A percentile compares a stretch with the other conserved stretches of the same genome.
Conservation (phyloP, 2,797 vertebrate genomes). For the Distichodus sexfasciatus region DNA sequence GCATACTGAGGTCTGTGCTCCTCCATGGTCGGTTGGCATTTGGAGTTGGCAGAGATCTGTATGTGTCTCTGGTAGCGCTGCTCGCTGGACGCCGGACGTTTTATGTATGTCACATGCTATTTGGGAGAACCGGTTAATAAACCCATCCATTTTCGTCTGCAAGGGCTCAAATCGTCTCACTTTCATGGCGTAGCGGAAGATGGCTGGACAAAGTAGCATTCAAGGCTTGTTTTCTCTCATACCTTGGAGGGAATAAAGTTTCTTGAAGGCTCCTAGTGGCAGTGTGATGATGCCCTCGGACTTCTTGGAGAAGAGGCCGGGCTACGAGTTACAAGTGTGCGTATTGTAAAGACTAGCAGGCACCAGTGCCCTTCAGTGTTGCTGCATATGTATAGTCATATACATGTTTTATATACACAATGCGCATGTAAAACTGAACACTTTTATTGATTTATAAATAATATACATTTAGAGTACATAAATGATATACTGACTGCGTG, state of each 20-base stretch:
- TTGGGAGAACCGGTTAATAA: slow-evolving; percentile 9
- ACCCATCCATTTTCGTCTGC: neutral
- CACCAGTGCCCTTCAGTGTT: slow-evolving; percentile 12
- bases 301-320: neutral
- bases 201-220: neutral
- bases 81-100: neutral
- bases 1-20: slow-evolving; percentile 24
- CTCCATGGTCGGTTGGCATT: slow-evolving; percentile 32
- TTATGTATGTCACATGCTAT: neutral
- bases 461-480: too few species aligned
- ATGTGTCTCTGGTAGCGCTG: slow-evolving; percentile 14
- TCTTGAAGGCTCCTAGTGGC: slow-evolving; percentile 10
- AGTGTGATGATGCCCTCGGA: neutral
- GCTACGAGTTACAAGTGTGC: neutral
- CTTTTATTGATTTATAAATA: too few species aligned
- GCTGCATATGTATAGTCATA: too few species aligned
- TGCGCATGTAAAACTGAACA: too few species aligned
- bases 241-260: neutral
- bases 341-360: neutral
- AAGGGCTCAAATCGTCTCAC: slow-evolving; percentile 8
- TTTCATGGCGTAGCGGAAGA: slow-evolving; percentile 17
- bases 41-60: slow-evolving; percentile 18
- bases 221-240: neutral
- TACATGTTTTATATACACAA: too few species aligned
- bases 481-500: too few species aligned